Evolutionary conservation across 2,888 invertebrate species (phyloP), one percentile per base, ranked within the genome.

Genomic region (Cistogaster globosa): DNA sequence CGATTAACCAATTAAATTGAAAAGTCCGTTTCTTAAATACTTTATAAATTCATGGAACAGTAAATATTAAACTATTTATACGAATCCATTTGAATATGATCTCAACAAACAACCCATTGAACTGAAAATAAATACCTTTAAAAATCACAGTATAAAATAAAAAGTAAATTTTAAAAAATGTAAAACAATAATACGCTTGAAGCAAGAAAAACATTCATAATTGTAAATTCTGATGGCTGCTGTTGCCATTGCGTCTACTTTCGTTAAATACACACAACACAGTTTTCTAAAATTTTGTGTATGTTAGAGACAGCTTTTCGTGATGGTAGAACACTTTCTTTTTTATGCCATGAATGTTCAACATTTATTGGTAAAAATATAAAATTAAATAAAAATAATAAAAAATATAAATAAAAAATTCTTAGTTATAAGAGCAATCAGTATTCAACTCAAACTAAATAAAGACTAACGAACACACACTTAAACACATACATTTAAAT

Each of bases 281-380:
- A 77, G 20, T 45, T 11, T 14, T 14, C 16, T 1, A 42, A 42
- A 12, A 42, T 42, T 42, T 11, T 42, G 42, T 42, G 12, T 42
- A 42, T 42, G 14, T 48, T 3, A 48, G n/a, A 14, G 16, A 38
- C 32, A 51, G 53, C 45, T 55, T 45, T 62, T 62, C 45, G 57
- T 63, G 67, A 32, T 57, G 48, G 76, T 57, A 67, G n/a, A 67
- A 67, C 68, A 51, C 45, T 16, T 8, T 14, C 6, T 11, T 9
- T 42, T 20, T 68, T 69, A 18, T 65, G 53, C 16, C 38, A 53
- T 76, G 48, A 58, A 77, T 77, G 58, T 20, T 53, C 5, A 72
- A 60, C 72, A 72, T 77, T 80, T 84, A 80, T 80, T 76, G 65
- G 71, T 62, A 67, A 62, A 55, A 75, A 48, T 22, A 63, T 42